Evolutionary conservation across 2,113 vertebrate species (phyloP).

Genomic region (Jacana jacana): DNA sequence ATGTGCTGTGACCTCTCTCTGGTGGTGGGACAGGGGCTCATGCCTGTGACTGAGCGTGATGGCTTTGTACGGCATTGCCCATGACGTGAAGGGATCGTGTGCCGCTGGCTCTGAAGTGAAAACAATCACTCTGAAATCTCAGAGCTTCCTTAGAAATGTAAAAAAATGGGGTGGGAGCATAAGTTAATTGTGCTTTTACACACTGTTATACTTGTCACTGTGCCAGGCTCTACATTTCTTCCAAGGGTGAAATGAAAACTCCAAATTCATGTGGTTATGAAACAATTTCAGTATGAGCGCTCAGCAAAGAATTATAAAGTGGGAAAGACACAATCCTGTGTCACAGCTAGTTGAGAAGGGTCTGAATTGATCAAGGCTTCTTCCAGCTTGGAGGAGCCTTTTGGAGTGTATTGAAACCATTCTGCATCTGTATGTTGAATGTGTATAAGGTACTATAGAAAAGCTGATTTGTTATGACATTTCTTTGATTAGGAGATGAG

Average conservation of each 20-base stretch:
- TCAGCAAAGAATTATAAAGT: conserved; percentile 60
- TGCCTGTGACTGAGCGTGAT: neutral
- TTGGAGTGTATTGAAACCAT: neutral
- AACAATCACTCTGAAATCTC: conserved; percentile 69
- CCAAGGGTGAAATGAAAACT: conserved; percentile 72
- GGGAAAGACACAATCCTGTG: conserved; percentile 47
- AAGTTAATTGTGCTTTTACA: conserved; percentile 78
- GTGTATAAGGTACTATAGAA: neutral
- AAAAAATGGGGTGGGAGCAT: conserved; percentile 63
- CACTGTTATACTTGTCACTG: conserved; percentile 71
- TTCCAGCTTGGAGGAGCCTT: conserved; percentile 5
- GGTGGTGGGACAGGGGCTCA: neutral
- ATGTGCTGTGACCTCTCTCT: neutral
- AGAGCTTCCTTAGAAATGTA: conserved; percentile 68
- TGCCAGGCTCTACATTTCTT: conserved; percentile 74
- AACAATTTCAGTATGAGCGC: conserved; percentile 67
- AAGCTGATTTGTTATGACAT: neutral
- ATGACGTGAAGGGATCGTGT: conserved; percentile 48
- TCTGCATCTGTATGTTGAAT: neutral
- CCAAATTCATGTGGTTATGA: conserved; percentile 73
- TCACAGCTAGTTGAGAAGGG: conserved; percentile 28
- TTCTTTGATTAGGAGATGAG: conserved; percentile 21
- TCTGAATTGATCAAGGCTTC: conserved; percentile 28
- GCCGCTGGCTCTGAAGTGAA: conserved; percentile 68
- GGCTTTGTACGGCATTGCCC: neutral